Conservation (phyloP, 2,888 invertebrate species). For the Andrena dorsata region DNA sequence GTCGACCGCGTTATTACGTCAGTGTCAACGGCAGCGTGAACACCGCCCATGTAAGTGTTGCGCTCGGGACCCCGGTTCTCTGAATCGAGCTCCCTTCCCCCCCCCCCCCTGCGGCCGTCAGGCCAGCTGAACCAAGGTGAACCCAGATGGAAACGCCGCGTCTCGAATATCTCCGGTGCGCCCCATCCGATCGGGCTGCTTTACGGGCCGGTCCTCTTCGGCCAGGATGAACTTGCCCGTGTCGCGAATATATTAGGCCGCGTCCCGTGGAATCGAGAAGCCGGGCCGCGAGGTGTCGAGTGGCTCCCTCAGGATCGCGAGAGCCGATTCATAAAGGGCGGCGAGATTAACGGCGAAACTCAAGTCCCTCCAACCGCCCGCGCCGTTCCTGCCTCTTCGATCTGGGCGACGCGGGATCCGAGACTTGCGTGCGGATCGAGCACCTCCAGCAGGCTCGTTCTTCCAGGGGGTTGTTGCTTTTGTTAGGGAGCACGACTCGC, state of each 20-base stretch:
- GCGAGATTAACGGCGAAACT: conserved; percentile 41
- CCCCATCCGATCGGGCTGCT: conserved; percentile 46
- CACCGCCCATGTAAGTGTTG: conserved; percentile 60
- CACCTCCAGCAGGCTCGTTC: too few relatives aligned
- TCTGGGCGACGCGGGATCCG: too few relatives aligned
- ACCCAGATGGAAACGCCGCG: conserved; percentile 65
- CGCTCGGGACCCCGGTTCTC: conserved; percentile 75
- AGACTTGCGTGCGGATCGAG: too few relatives aligned
- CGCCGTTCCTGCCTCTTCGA: too few relatives aligned
- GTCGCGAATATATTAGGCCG: conserved; percentile 54
- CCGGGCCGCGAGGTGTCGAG: conserved; percentile 47
- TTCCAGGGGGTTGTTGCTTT: too few relatives aligned
- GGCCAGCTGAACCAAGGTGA: conserved; percentile 64
- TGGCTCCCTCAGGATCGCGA: conserved; percentile 44
- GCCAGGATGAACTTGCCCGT: conserved; percentile 54
- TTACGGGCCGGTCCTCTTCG: conserved; percentile 48
- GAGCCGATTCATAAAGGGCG: conserved; percentile 32
- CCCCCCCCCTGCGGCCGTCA: conserved; percentile 45
- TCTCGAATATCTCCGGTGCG: conserved; percentile 58
- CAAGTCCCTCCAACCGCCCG: conserved; percentile 23
- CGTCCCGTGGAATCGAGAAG: conserved; percentile 41
- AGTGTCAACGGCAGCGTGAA: conserved; percentile 81
- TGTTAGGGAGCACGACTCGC: too few relatives aligned
- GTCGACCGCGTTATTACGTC: conserved; percentile 77
- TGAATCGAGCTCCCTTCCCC: conserved; percentile 78